Conservation (phyloP, 2,888 invertebrate genomes). For the Drosophila mettleri region DNA sequence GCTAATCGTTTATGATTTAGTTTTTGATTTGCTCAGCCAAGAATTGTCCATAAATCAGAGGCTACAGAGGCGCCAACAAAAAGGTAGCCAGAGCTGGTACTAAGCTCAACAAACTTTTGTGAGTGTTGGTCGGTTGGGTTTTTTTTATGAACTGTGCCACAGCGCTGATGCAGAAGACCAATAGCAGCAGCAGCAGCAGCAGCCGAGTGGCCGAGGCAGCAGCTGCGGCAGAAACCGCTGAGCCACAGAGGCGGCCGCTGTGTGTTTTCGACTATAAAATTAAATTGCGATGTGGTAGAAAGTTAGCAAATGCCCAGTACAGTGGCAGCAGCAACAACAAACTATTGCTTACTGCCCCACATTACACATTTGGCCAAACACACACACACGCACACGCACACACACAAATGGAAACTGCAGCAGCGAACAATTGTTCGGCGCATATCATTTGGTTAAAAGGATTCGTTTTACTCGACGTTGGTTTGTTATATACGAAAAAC, state of each 20-base stretch:
- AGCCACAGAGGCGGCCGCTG: slow-evolving; percentile 68
- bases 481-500: slow-evolving; percentile 43
- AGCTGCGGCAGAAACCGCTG: slow-evolving; percentile 39
- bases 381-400: slow-evolving; percentile 25
- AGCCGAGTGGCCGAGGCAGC: neutral
- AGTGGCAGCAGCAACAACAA: slow-evolving; percentile 42
- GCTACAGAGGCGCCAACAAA: neutral
- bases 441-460: slow-evolving; percentile 84
- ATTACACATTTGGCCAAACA: slow-evolving; percentile 69
- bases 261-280: slow-evolving; percentile 81
- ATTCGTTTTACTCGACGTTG: slow-evolving; percentile 72
- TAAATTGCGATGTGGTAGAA: slow-evolving; percentile 79
- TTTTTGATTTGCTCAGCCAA: slow-evolving; percentile 70
- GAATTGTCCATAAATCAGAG: slow-evolving; percentile 58
- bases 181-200: slow-evolving; percentile 6
- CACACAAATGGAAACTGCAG: slow-evolving; percentile 45
- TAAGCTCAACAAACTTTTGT: slow-evolving; percentile 32
- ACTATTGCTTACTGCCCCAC: slow-evolving; percentile 78
- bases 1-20: slow-evolving; percentile 79
- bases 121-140: too few relatives aligned
- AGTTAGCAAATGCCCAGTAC: slow-evolving; percentile 72
- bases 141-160: slow-evolving; percentile 31
- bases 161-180: slow-evolving; percentile 18
- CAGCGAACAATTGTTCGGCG: slow-evolving; percentile 77
- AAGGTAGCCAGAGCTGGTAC: slow-evolving; percentile 5